Evolutionary conservation across 1,140 invertebrate genomes (phyloP).

Genomic region (Rhysida immarginata): DNA sequence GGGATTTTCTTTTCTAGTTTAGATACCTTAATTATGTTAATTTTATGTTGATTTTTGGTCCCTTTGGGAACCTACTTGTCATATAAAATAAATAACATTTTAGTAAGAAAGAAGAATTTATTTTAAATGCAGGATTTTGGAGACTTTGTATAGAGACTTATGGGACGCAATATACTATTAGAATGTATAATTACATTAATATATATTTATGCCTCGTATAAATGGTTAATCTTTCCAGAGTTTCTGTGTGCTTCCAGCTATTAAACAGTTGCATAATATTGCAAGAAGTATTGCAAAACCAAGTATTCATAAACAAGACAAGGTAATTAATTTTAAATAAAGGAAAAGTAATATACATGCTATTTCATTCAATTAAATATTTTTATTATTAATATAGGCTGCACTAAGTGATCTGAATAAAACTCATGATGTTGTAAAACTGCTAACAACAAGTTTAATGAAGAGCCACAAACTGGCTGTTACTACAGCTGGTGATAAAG

Average conservation of each 20-base stretch:
- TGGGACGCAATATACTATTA: too few relatives aligned
- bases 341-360: too few relatives aligned
- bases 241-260: constrained; percentile 31
- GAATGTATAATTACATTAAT: too few relatives aligned
- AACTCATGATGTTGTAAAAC: constrained; percentile 34
- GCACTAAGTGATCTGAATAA: constrained; percentile 35
- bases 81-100: too few relatives aligned
- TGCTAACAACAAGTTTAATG: constrained; percentile 33
- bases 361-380: constrained; percentile 4
- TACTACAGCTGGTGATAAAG: constrained; percentile 18
- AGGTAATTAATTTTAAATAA: too few relatives aligned
- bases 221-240: constrained; percentile 19
- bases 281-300: constrained; percentile 33
- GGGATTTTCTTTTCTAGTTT: too few relatives aligned
- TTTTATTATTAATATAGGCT: constrained; percentile 23
- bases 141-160: too few relatives aligned
- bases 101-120: too few relatives aligned
- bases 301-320: constrained; percentile 33
- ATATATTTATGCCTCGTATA: background rate
- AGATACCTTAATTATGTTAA: too few relatives aligned
- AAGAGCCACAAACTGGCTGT: constrained; percentile 34
- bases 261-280: constrained; percentile 34
- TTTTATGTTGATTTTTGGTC: too few relatives aligned
- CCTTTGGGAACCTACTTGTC: too few relatives aligned
- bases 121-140: too few relatives aligned